phyloP scores from a whole-genome alignment of 2,888 invertebrate species.

The Orchesella flavescens region DNA sequence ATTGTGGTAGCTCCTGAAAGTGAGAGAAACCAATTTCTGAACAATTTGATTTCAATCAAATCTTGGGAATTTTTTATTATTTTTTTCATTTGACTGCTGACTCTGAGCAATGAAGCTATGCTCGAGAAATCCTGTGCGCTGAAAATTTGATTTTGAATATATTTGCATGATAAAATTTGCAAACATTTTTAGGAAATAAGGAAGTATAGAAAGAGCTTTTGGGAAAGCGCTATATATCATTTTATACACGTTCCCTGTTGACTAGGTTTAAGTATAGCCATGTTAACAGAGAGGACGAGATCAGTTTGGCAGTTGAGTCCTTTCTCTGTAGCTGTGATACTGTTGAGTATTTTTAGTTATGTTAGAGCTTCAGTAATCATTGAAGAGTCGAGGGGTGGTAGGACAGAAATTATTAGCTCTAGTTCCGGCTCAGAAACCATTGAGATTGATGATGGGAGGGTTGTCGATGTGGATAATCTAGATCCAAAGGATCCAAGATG shows the following conservation, averaged over 20 bases:
- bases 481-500: constrained; percentile 60
- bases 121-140: too few species aligned
- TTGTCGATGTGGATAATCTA: constrained; percentile 42
- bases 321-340: constrained; percentile 24
- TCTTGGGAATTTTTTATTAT: too few species aligned
- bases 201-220: neutral
- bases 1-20: too few species aligned
- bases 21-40: too few species aligned
- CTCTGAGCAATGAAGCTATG: neutral
- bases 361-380: constrained; percentile 47
- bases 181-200: constrained; percentile 2
- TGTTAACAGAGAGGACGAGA: constrained; percentile 43
- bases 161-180: constrained; percentile 5
- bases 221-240: neutral
- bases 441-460: constrained; percentile 41
- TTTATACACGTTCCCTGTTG: neutral
- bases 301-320: constrained; percentile 1
- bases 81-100: too few species aligned
- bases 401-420: constrained; percentile 11
- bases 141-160: too few species aligned
- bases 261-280: constrained; percentile 22
- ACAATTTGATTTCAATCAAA: too few species aligned
- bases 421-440: constrained; percentile 19
- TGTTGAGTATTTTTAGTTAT: constrained; percentile 28
- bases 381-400: constrained; percentile 5